Evolutionary conservation across 2,888 invertebrate genomes (phyloP).

Genomic region (Apamea anceps): DNA sequence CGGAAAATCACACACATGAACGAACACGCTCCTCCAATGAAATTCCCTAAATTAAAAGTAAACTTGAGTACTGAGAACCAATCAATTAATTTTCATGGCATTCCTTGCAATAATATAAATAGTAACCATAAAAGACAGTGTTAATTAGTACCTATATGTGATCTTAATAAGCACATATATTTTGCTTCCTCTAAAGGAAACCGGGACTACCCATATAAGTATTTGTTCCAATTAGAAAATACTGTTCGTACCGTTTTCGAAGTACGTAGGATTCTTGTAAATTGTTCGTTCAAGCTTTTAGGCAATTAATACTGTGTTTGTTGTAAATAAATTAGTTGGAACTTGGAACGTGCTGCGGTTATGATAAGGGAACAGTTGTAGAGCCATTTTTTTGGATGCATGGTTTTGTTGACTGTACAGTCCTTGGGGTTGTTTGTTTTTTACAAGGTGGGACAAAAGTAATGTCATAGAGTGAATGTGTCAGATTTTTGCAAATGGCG

Average conservation of each 20-base stretch:
- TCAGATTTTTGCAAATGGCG: too few relatives aligned
- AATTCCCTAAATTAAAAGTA: too few relatives aligned
- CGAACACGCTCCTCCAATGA: too few relatives aligned
- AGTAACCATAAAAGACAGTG: constrained; percentile 67
- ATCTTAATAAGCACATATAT: constrained; percentile 74
- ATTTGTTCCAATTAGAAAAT: constrained; percentile 79
- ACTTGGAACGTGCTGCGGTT: constrained; percentile 23
- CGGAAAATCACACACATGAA: neutral
- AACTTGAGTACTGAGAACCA: neutral
- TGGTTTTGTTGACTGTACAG: neutral
- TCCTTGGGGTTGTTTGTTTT: neutral
- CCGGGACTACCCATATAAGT: constrained; percentile 72
- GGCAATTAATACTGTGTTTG: constrained; percentile 58
- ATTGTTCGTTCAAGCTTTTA: constrained; percentile 63
- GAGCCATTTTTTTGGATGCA: constrained; percentile 16
- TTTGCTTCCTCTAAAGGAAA: constrained; percentile 67
- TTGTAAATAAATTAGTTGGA: constrained; percentile 53
- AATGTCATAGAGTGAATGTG: too few relatives aligned
- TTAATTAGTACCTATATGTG: constrained; percentile 77
- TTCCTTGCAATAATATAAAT: constrained; percentile 33
- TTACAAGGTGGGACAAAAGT: too few relatives aligned
- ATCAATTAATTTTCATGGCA: constrained; percentile 14
- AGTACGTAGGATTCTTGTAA: constrained; percentile 68
- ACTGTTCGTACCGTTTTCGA: constrained; percentile 68
- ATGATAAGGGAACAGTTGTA: constrained; percentile 35